Evolutionary conservation across 2,888 invertebrate species (phyloP).

Genomic region (Tenthredo mesomela): DNA sequence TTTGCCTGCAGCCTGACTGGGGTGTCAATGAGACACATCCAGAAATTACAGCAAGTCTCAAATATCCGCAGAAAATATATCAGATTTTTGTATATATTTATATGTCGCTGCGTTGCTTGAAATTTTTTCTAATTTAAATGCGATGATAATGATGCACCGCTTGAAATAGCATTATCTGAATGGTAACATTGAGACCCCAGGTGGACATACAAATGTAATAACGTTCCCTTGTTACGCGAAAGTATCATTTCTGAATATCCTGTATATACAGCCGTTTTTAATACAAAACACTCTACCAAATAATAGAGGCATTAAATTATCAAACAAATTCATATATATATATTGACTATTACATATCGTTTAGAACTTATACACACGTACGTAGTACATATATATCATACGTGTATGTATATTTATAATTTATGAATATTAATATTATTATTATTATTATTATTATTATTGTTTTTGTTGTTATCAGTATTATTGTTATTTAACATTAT

Average conservation of each 20-base stretch:
- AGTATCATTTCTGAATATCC: constrained; percentile 37
- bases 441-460: constrained; percentile 42
- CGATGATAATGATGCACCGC: not conserved
- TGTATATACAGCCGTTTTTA: constrained; percentile 3
- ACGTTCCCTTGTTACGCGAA: not conserved
- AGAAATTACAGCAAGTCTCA: not conserved
- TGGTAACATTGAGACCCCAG: not conserved
- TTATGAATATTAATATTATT: constrained; percentile 24
- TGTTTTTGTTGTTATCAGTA: constrained; percentile 35
- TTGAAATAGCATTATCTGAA: not conserved
- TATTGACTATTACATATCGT: not conserved
- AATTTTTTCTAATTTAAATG: not conserved
- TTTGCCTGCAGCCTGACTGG: not conserved
- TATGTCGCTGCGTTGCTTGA: not conserved
- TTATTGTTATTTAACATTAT: constrained; percentile 41
- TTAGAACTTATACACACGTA: not conserved
- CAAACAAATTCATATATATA: constrained; percentile 37
- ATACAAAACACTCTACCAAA: constrained; percentile 37
- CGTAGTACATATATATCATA: constrained; percentile 14
- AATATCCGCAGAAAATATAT: not conserved
- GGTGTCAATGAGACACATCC: not conserved
- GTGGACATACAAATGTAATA: not conserved
- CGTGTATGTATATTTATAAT: constrained; percentile 26
- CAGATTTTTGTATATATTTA: not conserved
- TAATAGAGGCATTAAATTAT: constrained; percentile 34